Evolutionary conservation across 2,113 vertebrate genomes (phyloP).

Genomic region (Sapajus apella): DNA sequence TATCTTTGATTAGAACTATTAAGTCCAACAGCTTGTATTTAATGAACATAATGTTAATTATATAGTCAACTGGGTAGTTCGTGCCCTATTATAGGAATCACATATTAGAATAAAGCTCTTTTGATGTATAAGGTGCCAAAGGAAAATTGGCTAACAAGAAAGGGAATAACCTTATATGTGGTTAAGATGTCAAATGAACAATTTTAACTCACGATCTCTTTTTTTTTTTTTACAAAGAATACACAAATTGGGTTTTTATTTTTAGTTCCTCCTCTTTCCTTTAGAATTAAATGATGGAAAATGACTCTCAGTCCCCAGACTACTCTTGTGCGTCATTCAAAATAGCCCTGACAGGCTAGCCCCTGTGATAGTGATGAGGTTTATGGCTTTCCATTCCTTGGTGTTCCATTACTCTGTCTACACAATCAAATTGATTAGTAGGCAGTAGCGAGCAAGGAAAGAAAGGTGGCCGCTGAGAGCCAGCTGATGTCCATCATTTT

Average conservation of each 20-base stretch:
- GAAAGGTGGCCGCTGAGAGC: background rate
- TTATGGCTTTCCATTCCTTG: constrained; percentile 43
- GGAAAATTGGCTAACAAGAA: background rate
- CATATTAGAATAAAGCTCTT: background rate
- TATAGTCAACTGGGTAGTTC: background rate
- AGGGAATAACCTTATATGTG: background rate
- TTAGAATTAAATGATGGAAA: constrained; percentile 60
- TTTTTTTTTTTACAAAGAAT: constrained; percentile 32
- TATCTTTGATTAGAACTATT: constrained; percentile 57
- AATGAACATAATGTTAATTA: constrained; percentile 31
- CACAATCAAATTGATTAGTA: constrained; percentile 65
- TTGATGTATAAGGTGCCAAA: background rate
- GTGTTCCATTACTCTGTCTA: constrained; percentile 61
- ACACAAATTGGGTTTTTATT: constrained; percentile 54
- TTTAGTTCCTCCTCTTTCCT: constrained; percentile 62
- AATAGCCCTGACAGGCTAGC: constrained; percentile 44
- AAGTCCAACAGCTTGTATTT: constrained; percentile 53
- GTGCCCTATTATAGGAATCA: constrained; percentile 10
- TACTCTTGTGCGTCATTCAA: constrained; percentile 56
- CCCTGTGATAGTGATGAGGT: constrained; percentile 53
- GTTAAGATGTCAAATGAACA: constrained; percentile 43
- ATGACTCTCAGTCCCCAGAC: constrained; percentile 49
- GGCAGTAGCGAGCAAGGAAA: constrained; percentile 30
- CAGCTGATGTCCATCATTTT: constrained; percentile 39
- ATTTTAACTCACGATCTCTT: constrained; percentile 56